Percentiles rank a stretch among this genome's conserved stretches.
These are phyloP conservation scores for Thomomys bottae DNA, from an alignment of 2,113 vertebrate genomes.

Conservation along the genomic window DNA sequence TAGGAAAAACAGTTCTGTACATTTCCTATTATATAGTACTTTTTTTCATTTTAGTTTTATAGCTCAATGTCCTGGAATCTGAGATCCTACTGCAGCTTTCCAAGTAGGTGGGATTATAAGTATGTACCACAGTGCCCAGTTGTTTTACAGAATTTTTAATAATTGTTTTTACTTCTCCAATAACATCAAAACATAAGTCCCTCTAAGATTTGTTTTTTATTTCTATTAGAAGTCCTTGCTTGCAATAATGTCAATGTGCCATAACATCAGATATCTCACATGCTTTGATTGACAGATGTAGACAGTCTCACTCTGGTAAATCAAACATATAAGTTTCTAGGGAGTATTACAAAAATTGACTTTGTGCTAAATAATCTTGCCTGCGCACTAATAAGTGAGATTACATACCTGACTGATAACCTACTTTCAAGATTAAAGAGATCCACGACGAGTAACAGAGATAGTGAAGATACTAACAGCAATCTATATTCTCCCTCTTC, in stretches of 20 bases:
- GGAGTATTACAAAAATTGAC: not conserved
- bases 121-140: not conserved
- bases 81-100: not conserved
- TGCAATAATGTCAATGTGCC: not conserved
- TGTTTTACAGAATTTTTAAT: not conserved
- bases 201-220: constrained; percentile 5
- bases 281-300: not conserved
- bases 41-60: too few relatives aligned
- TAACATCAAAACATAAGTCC: constrained; percentile 21
- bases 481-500: not conserved
- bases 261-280: not conserved
- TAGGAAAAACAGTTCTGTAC: not conserved
- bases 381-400: not conserved
- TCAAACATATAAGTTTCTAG: not conserved
- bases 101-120: not conserved
- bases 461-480: not conserved
- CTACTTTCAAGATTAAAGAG: constrained; percentile 24
- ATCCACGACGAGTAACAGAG: not conserved
- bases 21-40: not conserved
- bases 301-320: not conserved
- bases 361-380: constrained; percentile 4
- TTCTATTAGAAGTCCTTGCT: not conserved
- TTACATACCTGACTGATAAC: not conserved
- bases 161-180: not conserved
- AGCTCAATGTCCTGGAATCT: too few relatives aligned